Percentiles rank a stretch among this genome's conserved stretches.
These are phyloP conservation scores for Drosophila arawakana DNA, from an alignment of 1,140 invertebrate species.

Conservation along the genomic window DNA sequence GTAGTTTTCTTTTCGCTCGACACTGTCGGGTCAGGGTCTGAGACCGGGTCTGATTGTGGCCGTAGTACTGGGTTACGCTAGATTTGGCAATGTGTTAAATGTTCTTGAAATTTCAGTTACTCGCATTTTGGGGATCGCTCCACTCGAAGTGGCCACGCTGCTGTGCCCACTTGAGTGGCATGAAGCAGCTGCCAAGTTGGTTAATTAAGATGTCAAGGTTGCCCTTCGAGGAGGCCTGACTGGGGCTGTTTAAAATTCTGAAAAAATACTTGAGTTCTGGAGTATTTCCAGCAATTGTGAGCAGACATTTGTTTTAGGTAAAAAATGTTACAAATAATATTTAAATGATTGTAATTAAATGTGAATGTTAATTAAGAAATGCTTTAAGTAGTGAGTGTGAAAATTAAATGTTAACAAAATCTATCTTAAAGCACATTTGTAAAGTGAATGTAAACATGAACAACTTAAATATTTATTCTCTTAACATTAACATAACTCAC, in stretches of 20 bases:
- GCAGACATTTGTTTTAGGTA: not conserved
- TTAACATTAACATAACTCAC: too few relatives aligned
- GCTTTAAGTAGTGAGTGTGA: too few relatives aligned
- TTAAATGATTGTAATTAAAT: not conserved
- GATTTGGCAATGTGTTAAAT: conserved; percentile 82
- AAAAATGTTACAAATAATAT: not conserved
- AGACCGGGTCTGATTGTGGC: conserved; percentile 27
- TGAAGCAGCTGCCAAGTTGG: conserved; percentile 58
- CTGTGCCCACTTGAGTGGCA: conserved; percentile 69
- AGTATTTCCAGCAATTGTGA: not conserved
- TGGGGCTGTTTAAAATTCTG: conserved; percentile 1
- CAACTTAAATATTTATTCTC: too few relatives aligned
- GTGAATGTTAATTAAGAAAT: too few relatives aligned
- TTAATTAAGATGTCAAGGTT: conserved; percentile 81
- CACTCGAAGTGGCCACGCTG: conserved; percentile 28
- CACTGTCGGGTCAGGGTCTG: not conserved
- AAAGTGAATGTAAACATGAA: too few relatives aligned
- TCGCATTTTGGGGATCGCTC: conserved; percentile 25
- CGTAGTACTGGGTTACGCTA: conserved; percentile 56
- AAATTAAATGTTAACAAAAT: too few relatives aligned
- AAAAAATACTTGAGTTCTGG: conserved; percentile 2
- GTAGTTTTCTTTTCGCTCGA: conserved; percentile 8
- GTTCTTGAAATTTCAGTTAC: conserved; percentile 73
- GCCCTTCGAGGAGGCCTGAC: conserved; percentile 33
- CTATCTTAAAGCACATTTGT: too few relatives aligned